phyloP scores from a whole-genome alignment of 2,113 vertebrate genomes.

The Bufo bufo region DNA sequence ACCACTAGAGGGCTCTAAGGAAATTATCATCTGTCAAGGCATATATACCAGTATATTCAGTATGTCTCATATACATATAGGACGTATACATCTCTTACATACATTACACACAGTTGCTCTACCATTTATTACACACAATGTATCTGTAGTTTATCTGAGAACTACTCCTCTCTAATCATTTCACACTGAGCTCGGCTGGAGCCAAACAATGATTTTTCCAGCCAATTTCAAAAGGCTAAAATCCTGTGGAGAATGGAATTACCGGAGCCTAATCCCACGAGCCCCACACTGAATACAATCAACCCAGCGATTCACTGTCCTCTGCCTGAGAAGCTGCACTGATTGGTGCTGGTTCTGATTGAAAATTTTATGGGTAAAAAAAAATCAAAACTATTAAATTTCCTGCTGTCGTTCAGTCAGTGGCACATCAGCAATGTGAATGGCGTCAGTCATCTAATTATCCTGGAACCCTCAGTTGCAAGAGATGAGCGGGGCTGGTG shows the following conservation, averaged over 20 bases:
- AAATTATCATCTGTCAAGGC: too few species aligned
- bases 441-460: not conserved
- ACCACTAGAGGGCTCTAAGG: too few species aligned
- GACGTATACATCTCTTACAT: too few species aligned
- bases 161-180: not conserved
- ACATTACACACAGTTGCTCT: too few species aligned
- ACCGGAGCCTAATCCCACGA: constrained; percentile 6
- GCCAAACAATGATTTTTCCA: constrained; percentile 12
- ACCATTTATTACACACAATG: too few species aligned
- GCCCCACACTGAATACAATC: constrained; percentile 15
- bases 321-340: not conserved
- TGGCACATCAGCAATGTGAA: not conserved
- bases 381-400: not conserved
- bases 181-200: not conserved
- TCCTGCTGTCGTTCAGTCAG: not conserved
- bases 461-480: too few species aligned
- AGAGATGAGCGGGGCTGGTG: too few species aligned
- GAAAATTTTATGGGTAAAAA: constrained; percentile 1
- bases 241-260: constrained; percentile 39
- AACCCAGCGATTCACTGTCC: not conserved
- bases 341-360: not conserved
- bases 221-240: constrained; percentile 30
- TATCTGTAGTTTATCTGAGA: not conserved
- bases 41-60: too few species aligned
- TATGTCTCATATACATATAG: too few species aligned